Base-by-base conservation (phyloP, 2,888 invertebrate species). In the Didymodactylos carnosus region DNA sequence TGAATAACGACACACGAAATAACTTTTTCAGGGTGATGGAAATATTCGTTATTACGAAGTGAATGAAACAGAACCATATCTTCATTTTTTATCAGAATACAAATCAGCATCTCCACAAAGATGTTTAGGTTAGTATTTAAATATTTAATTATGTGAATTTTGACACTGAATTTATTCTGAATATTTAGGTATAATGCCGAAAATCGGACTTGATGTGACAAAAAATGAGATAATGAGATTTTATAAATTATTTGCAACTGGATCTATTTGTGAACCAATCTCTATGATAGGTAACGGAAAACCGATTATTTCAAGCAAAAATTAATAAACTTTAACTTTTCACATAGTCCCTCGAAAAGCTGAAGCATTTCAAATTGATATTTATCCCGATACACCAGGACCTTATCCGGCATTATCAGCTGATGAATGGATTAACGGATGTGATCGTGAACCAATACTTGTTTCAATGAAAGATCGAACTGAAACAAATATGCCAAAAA, bases 31-130 rank as follows among this genome's bases (percentile, higher is more conserved):
- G 88, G 94, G 95, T 2, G 94, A 94, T 82, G 92, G 93, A 76
- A 92, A 92, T 80, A 92, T 95, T 74, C 87, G 94, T 39, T 95
- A 93, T 84, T 94, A 93, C 83, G 95, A 95, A 85, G 88, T 94
- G 25, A 92, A 91, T 3, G 90, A 92, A 77, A 90, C 92, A 78
- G 86, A 89, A 19, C 94, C 94, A 0, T 94, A 90, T 85, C 88
- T 94, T 74, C 91, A 94, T 84, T 95, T 90, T 83, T 88, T 95
- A 76, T 91, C 89, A 81, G 90, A 92, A 81, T 92, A 90, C 83
- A 88, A 92, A 73, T 91, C 92, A 0, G 91, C 91, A 46, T 91
- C 91, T 81, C 92, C 94, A 39, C 88, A 92, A 87, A 87, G 93
- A 79, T 94, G 94, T 0, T 86, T 94, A 75, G 94, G 93, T 43